Conservation (phyloP, 2,113 vertebrate species). For the Sapajus apella region DNA sequence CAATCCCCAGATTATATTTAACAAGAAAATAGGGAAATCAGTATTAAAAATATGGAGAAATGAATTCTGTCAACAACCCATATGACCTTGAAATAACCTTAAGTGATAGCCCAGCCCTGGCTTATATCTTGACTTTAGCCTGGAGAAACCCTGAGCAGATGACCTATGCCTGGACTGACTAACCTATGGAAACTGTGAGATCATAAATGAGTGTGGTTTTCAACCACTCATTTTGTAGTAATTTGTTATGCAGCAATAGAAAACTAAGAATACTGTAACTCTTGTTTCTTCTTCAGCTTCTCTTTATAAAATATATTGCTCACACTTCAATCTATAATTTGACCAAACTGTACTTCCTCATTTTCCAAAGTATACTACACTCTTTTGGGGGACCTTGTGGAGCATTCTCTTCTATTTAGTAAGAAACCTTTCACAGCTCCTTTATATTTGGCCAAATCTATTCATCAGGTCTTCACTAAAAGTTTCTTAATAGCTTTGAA, state of each 20-base stretch:
- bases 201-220: not conserved
- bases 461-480: not conserved
- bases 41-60: not conserved
- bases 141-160: not conserved
- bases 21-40: not conserved
- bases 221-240: not conserved
- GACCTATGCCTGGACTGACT: not conserved
- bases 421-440: not conserved
- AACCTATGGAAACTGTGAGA: not conserved
- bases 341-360: not conserved
- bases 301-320: not conserved
- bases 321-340: not conserved
- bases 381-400: no score
- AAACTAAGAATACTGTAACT: not conserved
- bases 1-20: not conserved
- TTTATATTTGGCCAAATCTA: not conserved
- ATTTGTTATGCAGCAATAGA: not conserved
- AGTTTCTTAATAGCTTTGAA: not conserved
- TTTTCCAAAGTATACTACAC: not conserved
- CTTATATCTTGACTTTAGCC: not conserved
- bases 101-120: not conserved
- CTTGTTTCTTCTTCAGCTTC: not conserved
- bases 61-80: not conserved
- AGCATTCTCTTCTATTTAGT: not conserved
- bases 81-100: not conserved